Evolutionary conservation across 2,888 invertebrate genomes (phyloP).

Genomic region (Macrophya alboannulata): DNA sequence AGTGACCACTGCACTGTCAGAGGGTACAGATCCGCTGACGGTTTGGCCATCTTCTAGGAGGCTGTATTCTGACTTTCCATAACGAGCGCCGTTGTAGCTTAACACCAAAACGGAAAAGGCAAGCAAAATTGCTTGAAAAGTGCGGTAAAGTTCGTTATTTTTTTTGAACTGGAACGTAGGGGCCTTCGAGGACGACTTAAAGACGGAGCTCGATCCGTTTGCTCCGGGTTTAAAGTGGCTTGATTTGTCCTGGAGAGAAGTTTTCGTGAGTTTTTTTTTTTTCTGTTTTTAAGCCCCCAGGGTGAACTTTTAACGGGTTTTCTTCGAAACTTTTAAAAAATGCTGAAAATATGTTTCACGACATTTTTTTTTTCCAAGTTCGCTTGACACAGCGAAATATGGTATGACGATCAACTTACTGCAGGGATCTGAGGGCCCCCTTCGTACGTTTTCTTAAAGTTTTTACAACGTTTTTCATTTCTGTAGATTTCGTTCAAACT

Average conservation of each 20-base stretch:
- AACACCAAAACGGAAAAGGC: conserved; percentile 65
- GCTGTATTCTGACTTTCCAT: conserved; percentile 69
- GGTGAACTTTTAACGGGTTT: neutral
- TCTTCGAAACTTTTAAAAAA: neutral
- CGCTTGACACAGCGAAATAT: no score
- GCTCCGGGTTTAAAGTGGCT: neutral
- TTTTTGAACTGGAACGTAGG: conserved; percentile 47
- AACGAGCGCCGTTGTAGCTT: conserved; percentile 67
- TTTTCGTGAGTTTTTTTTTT: neutral
- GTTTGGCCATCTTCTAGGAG: conserved; percentile 69
- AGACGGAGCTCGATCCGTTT: conserved; percentile 50
- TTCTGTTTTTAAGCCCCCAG: neutral
- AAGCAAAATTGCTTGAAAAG: conserved; percentile 66
- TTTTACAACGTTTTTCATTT: conserved; percentile 60
- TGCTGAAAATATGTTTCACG: neutral
- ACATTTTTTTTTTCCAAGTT: neutral
- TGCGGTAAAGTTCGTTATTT: conserved; percentile 65
- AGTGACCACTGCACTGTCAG: conserved; percentile 67
- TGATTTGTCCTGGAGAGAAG: conserved; percentile 18
- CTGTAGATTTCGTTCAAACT: conserved; percentile 55
- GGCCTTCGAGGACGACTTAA: conserved; percentile 58
- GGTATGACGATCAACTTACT: neutral
- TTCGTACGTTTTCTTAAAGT: conserved; percentile 58
- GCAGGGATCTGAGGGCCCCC: conserved; percentile 52
- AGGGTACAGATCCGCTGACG: conserved; percentile 65